A percentile compares a stretch with the other conserved stretches of the same genome.
Conservation (phyloP, 2,888 invertebrate genomes). For the Hyposoter dolosus region DNA sequence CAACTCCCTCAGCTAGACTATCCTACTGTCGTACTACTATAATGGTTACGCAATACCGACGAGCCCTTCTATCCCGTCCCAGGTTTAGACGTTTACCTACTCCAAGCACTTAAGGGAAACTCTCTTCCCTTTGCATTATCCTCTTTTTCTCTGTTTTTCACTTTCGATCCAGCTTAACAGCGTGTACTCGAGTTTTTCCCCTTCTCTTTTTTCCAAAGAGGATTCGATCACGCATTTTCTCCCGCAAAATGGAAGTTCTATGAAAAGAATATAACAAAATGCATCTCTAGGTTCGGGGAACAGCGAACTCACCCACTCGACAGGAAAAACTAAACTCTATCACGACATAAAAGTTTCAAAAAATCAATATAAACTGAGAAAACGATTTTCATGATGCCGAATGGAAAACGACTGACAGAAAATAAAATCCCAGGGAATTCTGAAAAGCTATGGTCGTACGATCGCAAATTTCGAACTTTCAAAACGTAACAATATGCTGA, state of each 20-base stretch:
- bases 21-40: slow-evolving; percentile 6
- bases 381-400: background rate
- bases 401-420: too few relatives aligned
- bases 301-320: background rate
- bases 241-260: background rate
- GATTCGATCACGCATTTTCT: slow-evolving; percentile 29
- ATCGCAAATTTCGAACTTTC: background rate
- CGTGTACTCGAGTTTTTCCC: slow-evolving; percentile 10
- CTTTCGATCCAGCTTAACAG: slow-evolving; percentile 23
- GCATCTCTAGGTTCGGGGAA: background rate
- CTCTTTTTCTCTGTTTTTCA: background rate
- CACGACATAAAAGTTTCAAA: background rate
- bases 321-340: background rate
- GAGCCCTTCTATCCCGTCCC: slow-evolving; percentile 30
- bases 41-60: slow-evolving; percentile 44
- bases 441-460: too few relatives aligned
- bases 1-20: background rate
- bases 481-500: too few relatives aligned
- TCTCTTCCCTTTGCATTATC: slow-evolving; percentile 47
- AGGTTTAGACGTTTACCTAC: slow-evolving; percentile 76
- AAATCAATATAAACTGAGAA: background rate
- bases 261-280: background rate
- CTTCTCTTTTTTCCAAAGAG: background rate
- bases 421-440: too few relatives aligned
- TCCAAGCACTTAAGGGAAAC: slow-evolving; percentile 75